Conservation (phyloP, 2,797 vertebrate species). For the Morus bassanus region DNA sequence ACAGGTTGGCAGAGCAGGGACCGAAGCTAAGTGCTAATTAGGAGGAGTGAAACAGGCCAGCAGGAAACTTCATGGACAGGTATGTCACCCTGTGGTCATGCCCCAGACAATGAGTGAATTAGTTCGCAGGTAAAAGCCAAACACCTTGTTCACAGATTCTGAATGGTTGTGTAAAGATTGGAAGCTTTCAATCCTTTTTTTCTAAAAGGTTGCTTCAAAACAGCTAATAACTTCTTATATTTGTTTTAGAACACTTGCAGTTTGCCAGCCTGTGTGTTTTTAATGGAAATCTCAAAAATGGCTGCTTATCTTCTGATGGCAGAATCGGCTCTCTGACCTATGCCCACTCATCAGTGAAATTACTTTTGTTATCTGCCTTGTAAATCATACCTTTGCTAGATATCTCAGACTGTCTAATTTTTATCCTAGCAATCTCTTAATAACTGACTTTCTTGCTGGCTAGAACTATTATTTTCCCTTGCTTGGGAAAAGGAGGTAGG, state of each 20-base stretch:
- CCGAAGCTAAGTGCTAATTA: background rate
- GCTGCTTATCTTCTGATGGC: background rate
- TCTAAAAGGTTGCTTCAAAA: background rate
- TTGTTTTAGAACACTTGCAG: background rate
- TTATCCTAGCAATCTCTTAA: background rate
- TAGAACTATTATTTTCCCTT: background rate
- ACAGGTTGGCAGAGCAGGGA: slow-evolving; percentile 18
- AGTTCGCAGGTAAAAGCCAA: background rate
- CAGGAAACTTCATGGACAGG: background rate
- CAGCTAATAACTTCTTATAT: background rate
- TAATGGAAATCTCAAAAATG: slow-evolving; percentile 1
- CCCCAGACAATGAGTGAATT: background rate
- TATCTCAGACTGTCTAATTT: background rate
- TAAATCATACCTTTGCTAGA: background rate
- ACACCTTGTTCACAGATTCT: background rate
- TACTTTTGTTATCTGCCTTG: slow-evolving; percentile 26
- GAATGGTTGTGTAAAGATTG: background rate
- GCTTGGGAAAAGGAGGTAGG: background rate
- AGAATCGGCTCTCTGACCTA: background rate
- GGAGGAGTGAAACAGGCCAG: background rate
- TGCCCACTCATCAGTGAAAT: slow-evolving; percentile 40
- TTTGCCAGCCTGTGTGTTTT: background rate
- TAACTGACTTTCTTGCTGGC: background rate
- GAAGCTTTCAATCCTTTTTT: background rate
- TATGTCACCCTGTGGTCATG: background rate